Evolutionary conservation across 2,888 invertebrate genomes (phyloP), one percentile per base, ranked within the genome.

Genomic region (Alentia gelatinosa): DNA sequence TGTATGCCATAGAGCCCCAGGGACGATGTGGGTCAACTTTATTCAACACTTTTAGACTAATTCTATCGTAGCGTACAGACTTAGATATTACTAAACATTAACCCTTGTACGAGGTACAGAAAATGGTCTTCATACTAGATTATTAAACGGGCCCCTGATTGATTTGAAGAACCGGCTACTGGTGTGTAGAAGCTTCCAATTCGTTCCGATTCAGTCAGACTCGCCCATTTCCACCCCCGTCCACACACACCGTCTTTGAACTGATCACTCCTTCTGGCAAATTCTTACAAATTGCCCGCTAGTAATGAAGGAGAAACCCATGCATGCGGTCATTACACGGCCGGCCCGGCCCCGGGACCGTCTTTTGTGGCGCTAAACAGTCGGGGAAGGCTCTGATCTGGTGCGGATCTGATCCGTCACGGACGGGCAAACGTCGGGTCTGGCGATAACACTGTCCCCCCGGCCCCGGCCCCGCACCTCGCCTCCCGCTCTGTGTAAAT

Each of bases 351-450:
- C 26, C 83, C 37, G 7, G 23, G 39, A 5, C 7, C 23, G 39
- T 56, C 83, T 30, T 83, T 83, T 83, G 83, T 83, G 15, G 19
- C 19, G 37, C 83, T 83, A 83, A 83, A 83, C 40, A 40, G 83
- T 15, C 40, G n/a, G 37, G 19, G 35, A 1, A 37, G 56, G n/a
- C 40, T 30, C 30, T 83, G 83, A 83, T 83, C 83, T 83, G 37
- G 7, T 9, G 33, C n/a, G 23, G 19, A 40, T 83, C 40, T 37
- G 23, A 26, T 83, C 40, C 37, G 83, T 83, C 83, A 83, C 83
- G 83, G 40, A 23, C 23, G 35, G 83, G 23, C 83, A 23, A 35
- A 39, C 83, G 37, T 12, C 30, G 83, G 35, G 23, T 7, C n/a
- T 19, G 35, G 23, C 19, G 83, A 83, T 83, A 83, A 83, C 83